phyloP scores from a whole-genome alignment of 2,797 vertebrate genomes.

The Poeciliopsis paucimaculata region DNA sequence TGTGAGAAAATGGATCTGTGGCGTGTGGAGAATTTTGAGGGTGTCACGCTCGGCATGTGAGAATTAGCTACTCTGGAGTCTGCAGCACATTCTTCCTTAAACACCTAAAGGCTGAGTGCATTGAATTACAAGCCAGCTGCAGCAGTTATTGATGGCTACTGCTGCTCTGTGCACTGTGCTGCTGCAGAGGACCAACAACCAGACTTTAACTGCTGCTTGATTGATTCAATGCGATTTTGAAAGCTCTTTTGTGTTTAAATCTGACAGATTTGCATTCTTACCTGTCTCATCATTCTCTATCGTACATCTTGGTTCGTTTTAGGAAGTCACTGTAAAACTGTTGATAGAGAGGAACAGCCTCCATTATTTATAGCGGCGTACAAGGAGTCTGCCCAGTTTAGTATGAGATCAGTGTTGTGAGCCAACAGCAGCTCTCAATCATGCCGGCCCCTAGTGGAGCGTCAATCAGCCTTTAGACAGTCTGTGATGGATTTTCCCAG shows the following conservation, averaged over 20 bases:
- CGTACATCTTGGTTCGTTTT: constrained; percentile 34
- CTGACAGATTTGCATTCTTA: constrained; percentile 2
- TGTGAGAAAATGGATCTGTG: background rate
- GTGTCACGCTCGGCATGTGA: background rate
- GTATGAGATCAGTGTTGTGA: constrained; percentile 51
- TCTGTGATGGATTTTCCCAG: constrained; percentile 56
- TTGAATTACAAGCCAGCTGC: constrained; percentile 2
- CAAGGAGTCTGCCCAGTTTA: constrained; percentile 38
- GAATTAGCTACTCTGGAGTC: background rate
- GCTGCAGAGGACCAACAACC: constrained; percentile 4
- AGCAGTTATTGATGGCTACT: constrained; percentile 7
- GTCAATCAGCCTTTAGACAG: constrained; percentile 55
- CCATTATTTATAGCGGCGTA: constrained; percentile 33
- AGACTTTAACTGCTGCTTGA: background rate
- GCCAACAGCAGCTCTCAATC: constrained; percentile 53
- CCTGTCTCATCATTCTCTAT: constrained; percentile 9
- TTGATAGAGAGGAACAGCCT: constrained; percentile 36
- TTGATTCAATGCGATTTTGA: background rate
- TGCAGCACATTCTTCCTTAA: background rate
- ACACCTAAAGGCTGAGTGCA: constrained; percentile 3
- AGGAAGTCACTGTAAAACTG: constrained; percentile 26
- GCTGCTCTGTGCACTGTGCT: background rate
- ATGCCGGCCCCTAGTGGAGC: constrained; percentile 32
- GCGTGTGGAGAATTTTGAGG: background rate
- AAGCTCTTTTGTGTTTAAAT: background rate